A percentile compares a stretch with the other conserved stretches of the same genome.
phyloP scores from a whole-genome alignment of 2,888 invertebrate species.

The Drosophila kanekoi region DNA sequence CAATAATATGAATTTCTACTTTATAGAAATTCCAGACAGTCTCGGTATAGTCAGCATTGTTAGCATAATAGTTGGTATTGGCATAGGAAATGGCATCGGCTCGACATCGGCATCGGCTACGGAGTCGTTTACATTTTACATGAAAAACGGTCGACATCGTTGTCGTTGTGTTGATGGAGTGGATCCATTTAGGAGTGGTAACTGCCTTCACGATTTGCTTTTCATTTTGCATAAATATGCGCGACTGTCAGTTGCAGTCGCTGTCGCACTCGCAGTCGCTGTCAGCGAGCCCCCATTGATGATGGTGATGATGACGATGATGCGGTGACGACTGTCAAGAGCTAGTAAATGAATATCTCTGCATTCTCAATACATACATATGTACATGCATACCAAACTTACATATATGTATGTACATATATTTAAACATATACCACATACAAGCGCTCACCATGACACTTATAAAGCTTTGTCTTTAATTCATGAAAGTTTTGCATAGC shows the following conservation, averaged over 20 bases:
- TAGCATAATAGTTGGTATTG: conserved; percentile 38
- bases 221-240: conserved; percentile 74
- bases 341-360: conserved; percentile 53
- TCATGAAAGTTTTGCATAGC: conserved; percentile 70
- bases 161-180: conserved; percentile 63
- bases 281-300: conserved; percentile 53
- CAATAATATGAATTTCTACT: conserved; percentile 48
- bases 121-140: conserved; percentile 39
- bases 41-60: conserved; percentile 36
- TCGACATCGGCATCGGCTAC: conserved; percentile 13
- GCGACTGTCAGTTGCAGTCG: conserved; percentile 67
- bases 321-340: conserved; percentile 36
- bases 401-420: conserved; percentile 27
- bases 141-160: conserved; percentile 32
- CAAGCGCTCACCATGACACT: conserved; percentile 45
- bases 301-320: conserved; percentile 39
- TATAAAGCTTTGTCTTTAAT: conserved; percentile 55
- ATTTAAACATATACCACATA: conserved; percentile 16
- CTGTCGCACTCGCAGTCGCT: conserved; percentile 40
- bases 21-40: conserved; percentile 64
- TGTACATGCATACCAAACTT: conserved; percentile 2
- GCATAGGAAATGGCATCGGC: conserved; percentile 40
- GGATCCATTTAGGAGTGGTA: conserved; percentile 64
- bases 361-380: conserved; percentile 12
- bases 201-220: conserved; percentile 73